Evolutionary conservation across 1,140 invertebrate species (phyloP).

Genomic region (Microvelia longipes): DNA sequence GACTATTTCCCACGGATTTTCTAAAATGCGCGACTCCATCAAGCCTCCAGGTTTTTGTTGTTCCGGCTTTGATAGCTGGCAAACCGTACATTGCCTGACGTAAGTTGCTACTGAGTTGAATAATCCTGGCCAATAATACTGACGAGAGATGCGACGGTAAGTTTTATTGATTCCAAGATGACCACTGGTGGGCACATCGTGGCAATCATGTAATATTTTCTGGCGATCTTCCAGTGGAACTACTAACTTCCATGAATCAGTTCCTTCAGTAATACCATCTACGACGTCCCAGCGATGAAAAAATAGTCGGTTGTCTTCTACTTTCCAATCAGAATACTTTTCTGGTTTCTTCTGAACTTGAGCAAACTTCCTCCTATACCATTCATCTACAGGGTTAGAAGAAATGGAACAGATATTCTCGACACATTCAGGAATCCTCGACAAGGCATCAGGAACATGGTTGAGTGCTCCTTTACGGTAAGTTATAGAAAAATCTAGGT

Average conservation of each 20-base stretch:
- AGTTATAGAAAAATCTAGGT: slow-evolving; percentile 27
- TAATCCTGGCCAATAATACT: not conserved
- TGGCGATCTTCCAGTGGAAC: not conserved
- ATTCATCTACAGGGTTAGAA: not conserved
- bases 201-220: not conserved
- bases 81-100: not conserved
- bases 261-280: not conserved
- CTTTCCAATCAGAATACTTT: not conserved
- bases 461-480: slow-evolving; percentile 27
- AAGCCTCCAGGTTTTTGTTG: slow-evolving; percentile 2
- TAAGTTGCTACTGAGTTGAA: not conserved
- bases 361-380: not conserved
- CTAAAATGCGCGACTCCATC: not conserved
- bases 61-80: not conserved
- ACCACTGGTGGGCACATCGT: not conserved
- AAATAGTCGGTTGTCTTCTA: not conserved
- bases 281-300: not conserved
- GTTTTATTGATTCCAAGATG: not conserved
- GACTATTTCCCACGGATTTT: not conserved
- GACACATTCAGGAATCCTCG: not conserved
- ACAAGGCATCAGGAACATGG: slow-evolving; percentile 27
- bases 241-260: not conserved
- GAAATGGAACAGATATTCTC: not conserved
- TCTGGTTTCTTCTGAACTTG: not conserved
- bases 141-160: not conserved